Conservation (phyloP, 2,113 vertebrate genomes). For the Cinclus cinclus region DNA sequence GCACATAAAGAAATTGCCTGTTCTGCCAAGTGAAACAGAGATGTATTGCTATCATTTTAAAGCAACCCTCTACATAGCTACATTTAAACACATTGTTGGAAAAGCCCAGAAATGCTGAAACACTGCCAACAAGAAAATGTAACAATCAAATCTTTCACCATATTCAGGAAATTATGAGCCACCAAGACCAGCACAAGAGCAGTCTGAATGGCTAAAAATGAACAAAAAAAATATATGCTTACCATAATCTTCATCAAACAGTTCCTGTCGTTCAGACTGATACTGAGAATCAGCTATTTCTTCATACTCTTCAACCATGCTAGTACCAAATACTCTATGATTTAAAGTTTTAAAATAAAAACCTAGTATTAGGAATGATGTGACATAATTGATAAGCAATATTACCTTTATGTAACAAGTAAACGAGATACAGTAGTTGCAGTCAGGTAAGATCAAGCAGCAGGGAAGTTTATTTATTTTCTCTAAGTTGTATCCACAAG, state of each 20-base stretch:
- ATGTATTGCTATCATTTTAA: neutral
- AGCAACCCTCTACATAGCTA: neutral
- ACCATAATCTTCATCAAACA: slow-evolving; percentile 96
- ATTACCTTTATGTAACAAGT: neutral
- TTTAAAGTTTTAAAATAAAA: slow-evolving; percentile 27
- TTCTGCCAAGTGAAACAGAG: neutral
- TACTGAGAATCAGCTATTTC: slow-evolving; percentile 97
- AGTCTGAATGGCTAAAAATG: neutral
- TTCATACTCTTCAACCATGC: slow-evolving; percentile 99
- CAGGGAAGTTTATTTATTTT: neutral
- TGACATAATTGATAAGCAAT: neutral
- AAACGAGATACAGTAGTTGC: neutral
- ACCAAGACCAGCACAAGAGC: neutral
- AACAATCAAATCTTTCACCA: neutral
- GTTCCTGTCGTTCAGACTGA: slow-evolving; percentile 89
- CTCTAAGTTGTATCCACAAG: neutral
- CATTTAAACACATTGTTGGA: neutral
- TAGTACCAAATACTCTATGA: slow-evolving; percentile 94
- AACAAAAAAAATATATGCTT: slow-evolving; percentile 22
- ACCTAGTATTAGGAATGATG: neutral
- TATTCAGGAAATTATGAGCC: neutral
- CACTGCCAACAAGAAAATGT: neutral
- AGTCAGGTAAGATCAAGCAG: neutral
- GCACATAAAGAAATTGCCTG: neutral
- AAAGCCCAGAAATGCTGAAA: neutral